Evolutionary conservation across 2,113 vertebrate genomes (phyloP), one percentile per base, ranked within the genome.

Genomic region (Gadus macrocephalus): DNA sequence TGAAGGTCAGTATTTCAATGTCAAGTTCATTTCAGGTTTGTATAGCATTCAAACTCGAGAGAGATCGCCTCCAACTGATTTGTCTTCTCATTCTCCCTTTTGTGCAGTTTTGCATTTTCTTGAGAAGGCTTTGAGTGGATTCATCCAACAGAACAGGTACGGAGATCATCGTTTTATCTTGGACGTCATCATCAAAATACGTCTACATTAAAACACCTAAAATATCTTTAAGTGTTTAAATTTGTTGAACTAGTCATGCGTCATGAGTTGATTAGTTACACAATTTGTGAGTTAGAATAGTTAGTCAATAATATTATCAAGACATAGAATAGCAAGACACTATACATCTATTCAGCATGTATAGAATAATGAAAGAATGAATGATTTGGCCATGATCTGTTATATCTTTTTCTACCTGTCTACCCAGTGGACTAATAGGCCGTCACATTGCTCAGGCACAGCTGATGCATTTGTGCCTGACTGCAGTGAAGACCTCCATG

Each of bases 121-220:
- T 67, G 89, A 91, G 71, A 94, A 87, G 74, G 90, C 88, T 1
- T 76, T 99, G 31, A 73, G 68, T 78, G 92, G 92, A 73, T 92
- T 93, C 67, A 81, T 91, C n/a, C 91, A 93, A 49, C 92, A 93
- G 86, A 98, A 93, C 86, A 94, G 94, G 96, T 93, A 91, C 86
- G 84, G 14, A 49, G 0, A n/a, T 49, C 25, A 17, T 70, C 15
- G 14, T 61, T 42, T 25, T 63, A 17, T 15, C 9, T 61, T 20
- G 28, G 53, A 55, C 15, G n/a, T 20, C 7, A 61, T 61, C 20
- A 61, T 22, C 19, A 20, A 20, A 20, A 61, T 25, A 25, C 2
- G 25, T 25, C 25, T 25, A 25, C 25, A 2, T 25, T 25, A 25
- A 25, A 25, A 25, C 42, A 14, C 11, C 42, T 11, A 11, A 49